phyloP scores from a whole-genome alignment of 1,140 invertebrate genomes.

The Formica exsecta region DNA sequence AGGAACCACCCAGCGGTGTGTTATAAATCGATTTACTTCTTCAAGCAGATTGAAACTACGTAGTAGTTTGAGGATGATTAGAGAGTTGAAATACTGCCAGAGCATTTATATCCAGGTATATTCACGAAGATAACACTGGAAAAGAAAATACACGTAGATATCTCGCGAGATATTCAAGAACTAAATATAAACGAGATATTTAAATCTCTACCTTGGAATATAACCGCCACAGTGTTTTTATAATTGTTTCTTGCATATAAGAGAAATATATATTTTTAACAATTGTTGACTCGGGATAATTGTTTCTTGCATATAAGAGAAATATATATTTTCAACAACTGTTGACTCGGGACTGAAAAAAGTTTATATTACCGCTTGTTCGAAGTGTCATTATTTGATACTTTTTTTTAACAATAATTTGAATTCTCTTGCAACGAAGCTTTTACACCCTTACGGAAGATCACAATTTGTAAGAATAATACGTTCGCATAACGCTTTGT shows the following conservation, averaged over 20 bases:
- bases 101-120: constrained; percentile 5
- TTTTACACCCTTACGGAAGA: constrained; percentile 25
- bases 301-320: background rate
- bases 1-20: background rate
- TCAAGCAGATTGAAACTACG: constrained; percentile 36
- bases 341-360: background rate
- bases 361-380: background rate
- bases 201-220: background rate
- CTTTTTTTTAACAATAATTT: constrained; percentile 30
- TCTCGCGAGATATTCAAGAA: constrained; percentile 10
- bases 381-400: constrained; percentile 1
- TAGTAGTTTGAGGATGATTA: constrained; percentile 47
- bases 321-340: background rate
- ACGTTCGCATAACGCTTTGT: constrained; percentile 28
- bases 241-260: background rate
- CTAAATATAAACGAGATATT: constrained; percentile 1
- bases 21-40: constrained; percentile 42
- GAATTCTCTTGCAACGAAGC: constrained; percentile 19
- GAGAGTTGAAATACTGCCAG: constrained; percentile 46
- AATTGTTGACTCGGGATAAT: background rate
- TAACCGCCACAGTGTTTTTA: too few relatives aligned
- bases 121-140: background rate
- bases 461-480: constrained; percentile 57
- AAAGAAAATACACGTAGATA: constrained; percentile 12
- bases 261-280: background rate